Evolutionary conservation across 2,888 invertebrate genomes (phyloP).

Genomic region (Copidosoma aretas): DNA sequence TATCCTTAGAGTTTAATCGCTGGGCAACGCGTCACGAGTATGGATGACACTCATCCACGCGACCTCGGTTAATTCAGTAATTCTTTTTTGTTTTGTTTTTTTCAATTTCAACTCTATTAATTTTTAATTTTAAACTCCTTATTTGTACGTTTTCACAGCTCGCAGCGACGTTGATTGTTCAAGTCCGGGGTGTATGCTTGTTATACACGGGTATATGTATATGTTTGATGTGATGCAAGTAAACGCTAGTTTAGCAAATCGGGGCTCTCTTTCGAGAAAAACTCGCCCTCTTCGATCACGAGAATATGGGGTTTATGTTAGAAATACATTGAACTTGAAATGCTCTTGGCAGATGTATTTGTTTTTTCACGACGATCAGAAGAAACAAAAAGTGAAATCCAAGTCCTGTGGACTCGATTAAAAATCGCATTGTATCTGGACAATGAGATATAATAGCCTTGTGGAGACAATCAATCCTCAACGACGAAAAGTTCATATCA

Average conservation of each 20-base stretch:
- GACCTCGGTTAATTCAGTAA: conserved; percentile 1
- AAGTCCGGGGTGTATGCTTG: conserved; percentile 17
- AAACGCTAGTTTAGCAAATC: conserved; percentile 1
- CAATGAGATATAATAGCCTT: not conserved
- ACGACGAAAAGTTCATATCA: conserved; percentile 14
- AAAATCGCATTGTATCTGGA: not conserved
- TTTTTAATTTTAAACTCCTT: conserved; percentile 26
- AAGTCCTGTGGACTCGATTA: conserved; percentile 6
- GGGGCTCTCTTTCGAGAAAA: conserved; percentile 9
- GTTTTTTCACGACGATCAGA: not conserved
- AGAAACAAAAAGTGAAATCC: conserved; percentile 11
- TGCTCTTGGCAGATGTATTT: not conserved
- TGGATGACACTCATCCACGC: not conserved
- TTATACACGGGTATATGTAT: no score
- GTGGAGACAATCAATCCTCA: conserved; percentile 8
- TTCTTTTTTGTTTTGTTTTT: conserved; percentile 15
- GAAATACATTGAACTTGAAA: conserved; percentile 20
- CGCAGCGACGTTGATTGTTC: conserved; percentile 39
- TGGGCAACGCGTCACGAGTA: conserved; percentile 20
- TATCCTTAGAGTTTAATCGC: conserved; percentile 18
- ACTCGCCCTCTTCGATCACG: not conserved
- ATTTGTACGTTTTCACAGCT: conserved; percentile 40
- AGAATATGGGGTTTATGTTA: not conserved
- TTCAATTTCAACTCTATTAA: conserved; percentile 6
- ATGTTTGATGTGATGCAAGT: conserved; percentile 1